phyloP scores from a whole-genome alignment of 2,888 invertebrate genomes.

The Nasonovia ribisnigri region DNA sequence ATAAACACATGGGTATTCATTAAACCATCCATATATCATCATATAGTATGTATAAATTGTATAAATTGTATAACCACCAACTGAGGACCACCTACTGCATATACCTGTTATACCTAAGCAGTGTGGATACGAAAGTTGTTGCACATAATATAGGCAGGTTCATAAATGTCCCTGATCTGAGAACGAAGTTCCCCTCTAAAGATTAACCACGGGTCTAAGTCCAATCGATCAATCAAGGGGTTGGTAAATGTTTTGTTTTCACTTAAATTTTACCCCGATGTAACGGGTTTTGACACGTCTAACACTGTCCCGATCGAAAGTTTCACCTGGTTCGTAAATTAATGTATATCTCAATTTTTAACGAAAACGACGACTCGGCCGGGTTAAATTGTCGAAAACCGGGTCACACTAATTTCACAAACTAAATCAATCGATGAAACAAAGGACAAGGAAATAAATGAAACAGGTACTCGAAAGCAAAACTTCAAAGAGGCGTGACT shows the following conservation, averaged over 20 bases:
- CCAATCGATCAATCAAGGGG: background rate
- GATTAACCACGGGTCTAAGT: background rate
- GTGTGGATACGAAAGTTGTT: no score
- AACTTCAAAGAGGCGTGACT: constrained; percentile 29
- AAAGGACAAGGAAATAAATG: background rate
- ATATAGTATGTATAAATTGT: background rate
- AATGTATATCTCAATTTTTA: background rate
- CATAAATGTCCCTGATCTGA: background rate
- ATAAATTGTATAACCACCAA: background rate
- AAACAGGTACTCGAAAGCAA: background rate
- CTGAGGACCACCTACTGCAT: background rate
- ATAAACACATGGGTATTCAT: background rate
- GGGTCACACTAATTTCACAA: background rate
- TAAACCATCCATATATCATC: no score
- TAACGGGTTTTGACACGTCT: background rate
- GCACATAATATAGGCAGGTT: no score
- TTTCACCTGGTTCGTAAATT: background rate
- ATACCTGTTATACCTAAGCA: no score
- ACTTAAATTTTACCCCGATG: background rate
- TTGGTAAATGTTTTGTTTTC: background rate
- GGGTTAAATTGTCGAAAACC: background rate
- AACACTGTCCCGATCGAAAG: background rate
- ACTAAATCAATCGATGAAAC: background rate
- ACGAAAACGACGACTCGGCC: background rate
- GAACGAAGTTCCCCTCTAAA: background rate